Percentiles rank a stretch among this genome's conserved stretches.
phyloP scores from a whole-genome alignment of 2,113 vertebrate genomes.

The Henicopernis longicauda region DNA sequence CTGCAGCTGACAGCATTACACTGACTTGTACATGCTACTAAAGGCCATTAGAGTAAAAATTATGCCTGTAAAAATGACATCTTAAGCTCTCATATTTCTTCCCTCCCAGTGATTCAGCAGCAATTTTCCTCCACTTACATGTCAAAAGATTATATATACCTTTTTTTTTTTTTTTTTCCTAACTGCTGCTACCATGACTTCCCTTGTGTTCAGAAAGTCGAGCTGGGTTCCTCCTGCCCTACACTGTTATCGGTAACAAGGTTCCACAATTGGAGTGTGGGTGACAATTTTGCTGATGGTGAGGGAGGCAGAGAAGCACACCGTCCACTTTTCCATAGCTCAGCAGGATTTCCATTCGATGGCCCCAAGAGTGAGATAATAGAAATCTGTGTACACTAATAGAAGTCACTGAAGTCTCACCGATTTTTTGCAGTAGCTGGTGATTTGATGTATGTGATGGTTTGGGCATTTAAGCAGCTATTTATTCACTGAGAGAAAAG shows the following conservation, averaged over 20 bases:
- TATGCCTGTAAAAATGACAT: slow-evolving; percentile 46
- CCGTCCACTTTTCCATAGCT: neutral
- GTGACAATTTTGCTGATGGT: neutral
- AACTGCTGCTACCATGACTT: neutral
- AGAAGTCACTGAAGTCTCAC: neutral
- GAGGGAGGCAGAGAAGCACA: neutral
- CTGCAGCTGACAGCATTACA: slow-evolving; percentile 39
- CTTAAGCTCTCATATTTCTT: slow-evolving; percentile 22
- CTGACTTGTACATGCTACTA: slow-evolving; percentile 32
- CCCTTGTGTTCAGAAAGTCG: neutral
- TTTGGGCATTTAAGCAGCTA: neutral
- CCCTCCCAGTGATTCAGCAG: slow-evolving; percentile 39
- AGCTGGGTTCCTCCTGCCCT: neutral
- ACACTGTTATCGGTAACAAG: neutral
- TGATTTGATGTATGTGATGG: neutral
- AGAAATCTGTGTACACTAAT: neutral
- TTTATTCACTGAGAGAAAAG: neutral
- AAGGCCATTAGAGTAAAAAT: slow-evolving; percentile 57
- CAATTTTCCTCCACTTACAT: slow-evolving; percentile 30
- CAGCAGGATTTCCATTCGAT: neutral
- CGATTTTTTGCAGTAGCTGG: neutral
- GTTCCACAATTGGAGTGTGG: neutral
- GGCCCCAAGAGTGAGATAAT: neutral
- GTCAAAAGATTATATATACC: neutral
- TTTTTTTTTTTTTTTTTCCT: neutral